Evolutionary conservation across 2,797 vertebrate species (phyloP), one percentile per base, ranked within the genome.

Genomic region (Xyrichtys novacula): DNA sequence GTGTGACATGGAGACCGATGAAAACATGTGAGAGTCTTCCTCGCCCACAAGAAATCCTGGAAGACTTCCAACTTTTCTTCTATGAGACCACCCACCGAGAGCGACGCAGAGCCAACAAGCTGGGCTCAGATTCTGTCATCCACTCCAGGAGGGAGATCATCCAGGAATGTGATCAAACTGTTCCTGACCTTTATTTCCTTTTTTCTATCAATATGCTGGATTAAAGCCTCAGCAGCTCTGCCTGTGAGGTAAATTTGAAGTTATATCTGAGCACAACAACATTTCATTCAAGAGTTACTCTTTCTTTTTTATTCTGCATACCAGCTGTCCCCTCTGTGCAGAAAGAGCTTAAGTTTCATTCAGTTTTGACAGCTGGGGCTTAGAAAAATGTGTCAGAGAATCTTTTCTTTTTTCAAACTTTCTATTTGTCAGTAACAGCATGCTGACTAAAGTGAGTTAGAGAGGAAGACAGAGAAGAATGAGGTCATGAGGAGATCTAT

Each of bases 81-180:
- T 34, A 55, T 81, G 86, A 89, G 95, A 95, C 95, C 95, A 95
- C 95, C 95, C 94, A 96, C 93, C 81, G 78, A 66, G 93, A 84
- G 7, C 0, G 65, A 87, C 87, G 93, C 83, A 90, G 89, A 92
- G 94, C 93, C 88, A 92, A 93, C 92, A 93, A 89, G 87, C 90
- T 88, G 67, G 68, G 87, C 76, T 85, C 90, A 86, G 91, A 84
- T 87, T 39, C 38, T 10, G 73, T 58, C 90, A 89, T 93, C 91
- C 87, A 85, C 47, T 12, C 74, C 85, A 78, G 68, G 53, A 67
- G 62, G 78, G 32, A 76, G 76, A 74, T 67, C 67, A 85, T 85
- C 78, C 76, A 74, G 81, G 76, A 85, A 53, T 83, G 39, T 50
- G 36, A 42, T 4, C 3, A 49, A n/a, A 6, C n/a, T 1, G 1